Evolutionary conservation across 2,888 invertebrate genomes (phyloP), one percentile per base, ranked within the genome.

Genomic region (Orthonevra nobilis): DNA sequence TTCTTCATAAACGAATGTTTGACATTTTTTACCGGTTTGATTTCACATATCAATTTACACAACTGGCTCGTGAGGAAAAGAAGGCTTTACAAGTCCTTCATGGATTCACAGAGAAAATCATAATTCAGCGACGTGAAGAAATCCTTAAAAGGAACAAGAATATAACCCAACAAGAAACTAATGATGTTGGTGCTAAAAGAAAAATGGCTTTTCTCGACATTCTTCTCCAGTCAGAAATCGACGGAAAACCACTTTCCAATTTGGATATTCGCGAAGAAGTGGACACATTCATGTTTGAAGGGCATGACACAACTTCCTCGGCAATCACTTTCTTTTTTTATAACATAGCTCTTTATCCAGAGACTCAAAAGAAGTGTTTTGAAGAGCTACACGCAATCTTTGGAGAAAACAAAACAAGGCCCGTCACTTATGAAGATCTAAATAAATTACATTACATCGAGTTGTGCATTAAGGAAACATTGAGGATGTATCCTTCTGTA

Each of bases 231-330:
- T 90, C 92, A 2, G 91, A 90, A 82, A 89, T 91, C 9, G 91
- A 92, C 81, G 92, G 92, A 0, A 86, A 90, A 73, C 91, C 90
- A 2, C 86, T 94, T 40, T 90, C 90, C 5, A 91, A 92, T 79
- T 85, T 91, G 23, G 91, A 91, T 73, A 90, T 94, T 38, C 89
- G 92, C 60, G 92, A 93, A 85, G 93, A 94, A 88, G 93, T 94
- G 0, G 92, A 94, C 81, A 94, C 94, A 0, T 93, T 94, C 82
- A 92, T 94, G 92, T 94, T 94, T 86, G 93, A 92, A 86, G 90
- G 90, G 0, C 90, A 91, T 64, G 90, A 91, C 69, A 91, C 91
- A 2, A 91, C 90, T 6, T 89, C 90, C 0, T 89, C 90, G 9
- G 90, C 90, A 1, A 86, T 91, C 7, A 87, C 87, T 66, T 91